Evolutionary conservation across 2,888 invertebrate genomes (phyloP), one percentile per base, ranked within the genome.

Genomic region (Eupithecia exiguata): DNA sequence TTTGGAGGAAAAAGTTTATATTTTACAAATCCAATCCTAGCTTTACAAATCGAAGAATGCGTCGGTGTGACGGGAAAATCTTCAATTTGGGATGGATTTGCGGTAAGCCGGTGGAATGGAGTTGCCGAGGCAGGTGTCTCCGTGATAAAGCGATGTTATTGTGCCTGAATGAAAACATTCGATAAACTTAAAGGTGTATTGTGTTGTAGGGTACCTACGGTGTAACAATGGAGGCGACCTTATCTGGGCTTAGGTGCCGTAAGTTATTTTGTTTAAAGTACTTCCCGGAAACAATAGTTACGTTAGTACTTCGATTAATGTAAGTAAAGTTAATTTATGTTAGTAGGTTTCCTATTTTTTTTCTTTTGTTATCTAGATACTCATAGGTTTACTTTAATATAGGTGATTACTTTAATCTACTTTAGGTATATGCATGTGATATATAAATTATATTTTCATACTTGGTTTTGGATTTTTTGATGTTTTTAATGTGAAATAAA

Each of bases 41-140:
- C 65, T 75, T 38, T 62, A 70, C 74, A 72, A 77, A 69, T 77
- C 70, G 67, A 71, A 70, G 73, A 43, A 63, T 76, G 70, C 73
- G 76, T 73, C 38, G 36, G 36, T 36, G 75, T 78, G 81, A 77
- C 77, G 79, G 71, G 83, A 69, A 84, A 85, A 84, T 84, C 83
- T 86, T 84, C 88, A 89, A 88, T 88, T 88, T 89, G 80, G 79
- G 71, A 70, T 78, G 83, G 87, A 86, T 88, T 87, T 85, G 79
- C 72, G 75, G 84, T 87, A 86, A 88, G 87, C 83, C 36, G 72
- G n/a, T 70, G 79, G 84, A 87, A 88, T 86, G 83, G 83, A 86
- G 84, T 76, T 69, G 43, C 69, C 71, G 68, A 70, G 73, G 82
- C 81, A 83, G 82, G 82, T 81, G 80, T 75, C 76, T 74, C 74